phyloP scores from a whole-genome alignment of 2,888 invertebrate genomes.

The Oasisia sp. region DNA sequence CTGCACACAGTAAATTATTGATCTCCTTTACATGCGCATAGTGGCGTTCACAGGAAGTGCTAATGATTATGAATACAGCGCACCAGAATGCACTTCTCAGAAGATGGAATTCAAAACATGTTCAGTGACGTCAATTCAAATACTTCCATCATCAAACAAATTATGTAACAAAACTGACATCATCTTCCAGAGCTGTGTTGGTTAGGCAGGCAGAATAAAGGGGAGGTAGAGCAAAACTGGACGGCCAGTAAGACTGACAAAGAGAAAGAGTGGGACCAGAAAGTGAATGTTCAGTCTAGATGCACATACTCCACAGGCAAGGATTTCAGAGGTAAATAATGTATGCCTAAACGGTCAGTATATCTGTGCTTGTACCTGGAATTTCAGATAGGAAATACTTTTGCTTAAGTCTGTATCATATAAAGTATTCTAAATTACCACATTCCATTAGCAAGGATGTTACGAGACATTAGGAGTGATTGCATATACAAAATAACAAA shows the following conservation, averaged over 20 bases:
- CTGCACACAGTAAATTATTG: background rate
- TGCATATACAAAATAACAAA: background rate
- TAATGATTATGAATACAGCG: background rate
- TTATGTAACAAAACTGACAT: background rate
- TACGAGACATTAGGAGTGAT: background rate
- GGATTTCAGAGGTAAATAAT: too few species aligned
- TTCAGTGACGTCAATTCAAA: background rate
- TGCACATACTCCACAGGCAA: background rate
- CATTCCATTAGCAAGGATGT: background rate
- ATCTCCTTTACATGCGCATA: background rate
- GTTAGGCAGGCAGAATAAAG: background rate
- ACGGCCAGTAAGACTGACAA: background rate
- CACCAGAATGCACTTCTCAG: background rate
- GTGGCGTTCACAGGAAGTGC: background rate
- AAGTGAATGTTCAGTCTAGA: background rate
- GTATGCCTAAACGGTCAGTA: too few species aligned
- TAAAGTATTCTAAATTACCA: background rate
- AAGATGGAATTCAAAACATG: background rate
- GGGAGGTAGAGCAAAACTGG: background rate
- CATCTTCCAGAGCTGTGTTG: background rate
- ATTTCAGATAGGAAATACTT: too few species aligned
- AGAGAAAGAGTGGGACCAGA: background rate
- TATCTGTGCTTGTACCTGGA: too few species aligned
- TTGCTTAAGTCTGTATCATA: background rate
- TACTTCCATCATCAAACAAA: slow-evolving; percentile 1